Evolutionary conservation across 2,797 vertebrate genomes (phyloP).

Genomic region (Sebastes taczanowskii): DNA sequence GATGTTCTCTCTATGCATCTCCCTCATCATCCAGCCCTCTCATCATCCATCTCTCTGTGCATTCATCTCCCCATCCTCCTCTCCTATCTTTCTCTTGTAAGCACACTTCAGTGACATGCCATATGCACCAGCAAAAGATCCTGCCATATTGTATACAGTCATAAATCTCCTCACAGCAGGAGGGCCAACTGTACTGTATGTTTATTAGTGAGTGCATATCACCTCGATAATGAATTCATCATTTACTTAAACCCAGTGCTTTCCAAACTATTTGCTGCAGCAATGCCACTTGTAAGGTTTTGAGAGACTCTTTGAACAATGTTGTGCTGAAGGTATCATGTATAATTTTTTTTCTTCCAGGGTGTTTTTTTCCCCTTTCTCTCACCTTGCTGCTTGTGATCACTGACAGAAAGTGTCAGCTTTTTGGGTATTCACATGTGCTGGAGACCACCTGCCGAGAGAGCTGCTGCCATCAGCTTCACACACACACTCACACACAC

Average conservation of each 20-base stretch:
- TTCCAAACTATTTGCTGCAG: slow-evolving; percentile 42
- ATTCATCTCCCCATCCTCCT: slow-evolving; percentile 22
- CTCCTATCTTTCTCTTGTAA: slow-evolving; percentile 1
- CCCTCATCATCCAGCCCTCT: slow-evolving; percentile 8
- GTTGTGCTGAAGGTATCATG: slow-evolving; percentile 26
- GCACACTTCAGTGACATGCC: slow-evolving; percentile 35
- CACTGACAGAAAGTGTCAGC: slow-evolving; percentile 62
- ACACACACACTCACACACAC: slow-evolving; percentile 12
- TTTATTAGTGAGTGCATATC: slow-evolving; percentile 45
- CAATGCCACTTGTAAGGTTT: slow-evolving; percentile 25
- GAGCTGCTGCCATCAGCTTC: slow-evolving; percentile 56
- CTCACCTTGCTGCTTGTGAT: slow-evolving; percentile 66
- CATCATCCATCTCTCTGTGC: slow-evolving; percentile 11
- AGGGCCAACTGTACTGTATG: slow-evolving; percentile 31
- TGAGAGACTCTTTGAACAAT: slow-evolving; percentile 50
- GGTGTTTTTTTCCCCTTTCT: slow-evolving; percentile 21
- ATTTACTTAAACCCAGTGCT: slow-evolving; percentile 49
- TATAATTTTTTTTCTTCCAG: not conserved
- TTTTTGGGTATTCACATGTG: slow-evolving; percentile 61
- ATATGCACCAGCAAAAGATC: slow-evolving; percentile 47
- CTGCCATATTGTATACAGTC: slow-evolving; percentile 36
- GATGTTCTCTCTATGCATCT: slow-evolving; percentile 5
- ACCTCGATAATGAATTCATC: slow-evolving; percentile 58
- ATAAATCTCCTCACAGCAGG: slow-evolving; percentile 57
- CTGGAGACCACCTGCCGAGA: slow-evolving; percentile 62